phyloP scores from a whole-genome alignment of 2,113 vertebrate genomes.

The Archilochus colubris region DNA sequence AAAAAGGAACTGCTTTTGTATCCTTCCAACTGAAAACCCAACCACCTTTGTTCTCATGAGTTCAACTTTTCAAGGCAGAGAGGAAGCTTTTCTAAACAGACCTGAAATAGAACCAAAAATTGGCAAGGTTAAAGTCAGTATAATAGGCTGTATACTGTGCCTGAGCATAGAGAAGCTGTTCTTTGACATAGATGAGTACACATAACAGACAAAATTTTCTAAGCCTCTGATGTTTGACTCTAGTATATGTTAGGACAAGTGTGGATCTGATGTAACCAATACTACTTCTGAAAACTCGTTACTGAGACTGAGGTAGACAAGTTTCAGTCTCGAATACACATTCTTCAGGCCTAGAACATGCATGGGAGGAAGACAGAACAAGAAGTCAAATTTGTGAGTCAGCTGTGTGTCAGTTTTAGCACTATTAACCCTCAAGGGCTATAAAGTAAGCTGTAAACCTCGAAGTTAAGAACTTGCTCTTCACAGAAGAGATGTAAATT shows the following conservation, averaged over 20 bases:
- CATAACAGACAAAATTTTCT: background rate
- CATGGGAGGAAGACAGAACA: background rate
- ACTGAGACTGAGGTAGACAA: background rate
- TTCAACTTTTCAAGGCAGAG: conserved; percentile 12
- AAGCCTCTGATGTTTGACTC: background rate
- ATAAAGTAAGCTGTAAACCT: background rate
- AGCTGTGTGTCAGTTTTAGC: background rate
- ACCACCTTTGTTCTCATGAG: background rate
- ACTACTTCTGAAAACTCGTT: background rate
- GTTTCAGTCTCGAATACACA: background rate
- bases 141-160: background rate
- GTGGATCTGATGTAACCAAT: background rate
- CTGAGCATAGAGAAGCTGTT: background rate
- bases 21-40: conserved; percentile 1
- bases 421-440: background rate
- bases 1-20: background rate
- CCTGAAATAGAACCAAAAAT: conserved; percentile 14
- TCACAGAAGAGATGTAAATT: background rate
- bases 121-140: conserved; percentile 38
- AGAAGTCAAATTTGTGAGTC: background rate
- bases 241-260: background rate
- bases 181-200: background rate
- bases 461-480: background rate
- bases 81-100: conserved; percentile 21
- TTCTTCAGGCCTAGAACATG: background rate